These are phyloP conservation scores for Phalacrocorax aristotelis DNA, from an alignment of 2,113 vertebrate genomes.

Conservation along the genomic window DNA sequence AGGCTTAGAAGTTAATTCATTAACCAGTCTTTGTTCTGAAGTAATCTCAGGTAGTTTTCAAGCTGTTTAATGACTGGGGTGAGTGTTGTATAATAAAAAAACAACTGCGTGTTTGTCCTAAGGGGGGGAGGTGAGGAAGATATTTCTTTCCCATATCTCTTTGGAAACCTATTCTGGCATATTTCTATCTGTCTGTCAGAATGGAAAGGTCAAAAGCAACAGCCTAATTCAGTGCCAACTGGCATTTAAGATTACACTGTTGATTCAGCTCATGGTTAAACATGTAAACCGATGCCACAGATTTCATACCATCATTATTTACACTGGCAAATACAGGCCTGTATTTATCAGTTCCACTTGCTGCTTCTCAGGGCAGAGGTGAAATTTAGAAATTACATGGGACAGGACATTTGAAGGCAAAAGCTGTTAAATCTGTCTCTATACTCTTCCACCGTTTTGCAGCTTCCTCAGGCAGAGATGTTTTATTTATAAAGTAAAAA, in stretches of 20 bases:
- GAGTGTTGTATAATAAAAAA: not conserved
- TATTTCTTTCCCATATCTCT: not conserved
- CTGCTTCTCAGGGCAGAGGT: not conserved
- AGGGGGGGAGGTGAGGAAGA: not conserved
- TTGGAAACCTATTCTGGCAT: not conserved
- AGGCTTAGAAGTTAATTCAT: not conserved
- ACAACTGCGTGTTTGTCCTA: rapidly evolving
- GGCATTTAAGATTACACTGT: not conserved
- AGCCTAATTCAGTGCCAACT: not conserved
- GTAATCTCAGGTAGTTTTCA: not conserved
- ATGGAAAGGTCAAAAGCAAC: not conserved
- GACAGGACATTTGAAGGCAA: not conserved
- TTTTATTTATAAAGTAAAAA: not conserved
- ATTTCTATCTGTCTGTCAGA: not conserved
- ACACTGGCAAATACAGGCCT: not conserved
- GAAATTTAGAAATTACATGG: not conserved
- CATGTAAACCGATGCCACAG: not conserved
- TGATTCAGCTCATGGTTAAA: not conserved
- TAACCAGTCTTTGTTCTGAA: not conserved
- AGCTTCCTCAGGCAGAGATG: not conserved
- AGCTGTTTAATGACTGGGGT: not conserved
- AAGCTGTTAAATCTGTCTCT: not conserved
- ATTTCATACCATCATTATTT: not conserved
- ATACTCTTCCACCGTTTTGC: not conserved
- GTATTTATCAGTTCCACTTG: not conserved